Conservation (phyloP, 2,113 vertebrate species). For the Hemiscyllium ocellatum region DNA sequence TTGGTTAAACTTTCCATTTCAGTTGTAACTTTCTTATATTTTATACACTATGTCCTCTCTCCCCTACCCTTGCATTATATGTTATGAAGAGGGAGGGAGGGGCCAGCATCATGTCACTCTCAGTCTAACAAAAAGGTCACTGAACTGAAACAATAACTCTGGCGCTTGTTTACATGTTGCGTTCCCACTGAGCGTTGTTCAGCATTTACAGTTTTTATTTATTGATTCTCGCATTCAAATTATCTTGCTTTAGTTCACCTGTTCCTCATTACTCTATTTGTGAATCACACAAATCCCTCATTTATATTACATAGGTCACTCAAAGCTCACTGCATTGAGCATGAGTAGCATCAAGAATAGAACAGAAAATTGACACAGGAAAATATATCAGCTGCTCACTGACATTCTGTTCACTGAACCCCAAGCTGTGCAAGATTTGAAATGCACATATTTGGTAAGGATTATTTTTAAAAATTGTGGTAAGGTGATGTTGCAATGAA, state of each 20-base stretch:
- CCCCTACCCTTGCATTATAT: background rate
- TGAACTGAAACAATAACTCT: background rate
- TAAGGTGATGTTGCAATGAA: background rate
- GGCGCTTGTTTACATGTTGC: background rate
- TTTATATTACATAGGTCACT: background rate
- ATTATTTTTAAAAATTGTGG: constrained; percentile 1
- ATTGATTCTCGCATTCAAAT: background rate
- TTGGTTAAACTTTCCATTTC: background rate
- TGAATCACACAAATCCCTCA: background rate
- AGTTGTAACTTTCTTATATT: background rate
- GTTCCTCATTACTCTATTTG: background rate
- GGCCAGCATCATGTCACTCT: background rate
- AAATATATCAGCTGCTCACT: background rate
- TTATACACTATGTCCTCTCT: background rate
- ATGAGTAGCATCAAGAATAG: background rate
- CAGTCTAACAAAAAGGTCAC: background rate
- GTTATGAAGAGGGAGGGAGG: background rate
- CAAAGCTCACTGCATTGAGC: background rate
- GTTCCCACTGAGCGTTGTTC: background rate
- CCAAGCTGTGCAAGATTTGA: background rate
- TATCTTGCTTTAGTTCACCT: background rate
- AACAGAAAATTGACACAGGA: background rate
- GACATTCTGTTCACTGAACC: background rate
- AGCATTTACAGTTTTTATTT: background rate
- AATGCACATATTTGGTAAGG: background rate